Evolutionary conservation across 2,113 vertebrate species (phyloP).

Genomic region (Gymnorhina tibicen): DNA sequence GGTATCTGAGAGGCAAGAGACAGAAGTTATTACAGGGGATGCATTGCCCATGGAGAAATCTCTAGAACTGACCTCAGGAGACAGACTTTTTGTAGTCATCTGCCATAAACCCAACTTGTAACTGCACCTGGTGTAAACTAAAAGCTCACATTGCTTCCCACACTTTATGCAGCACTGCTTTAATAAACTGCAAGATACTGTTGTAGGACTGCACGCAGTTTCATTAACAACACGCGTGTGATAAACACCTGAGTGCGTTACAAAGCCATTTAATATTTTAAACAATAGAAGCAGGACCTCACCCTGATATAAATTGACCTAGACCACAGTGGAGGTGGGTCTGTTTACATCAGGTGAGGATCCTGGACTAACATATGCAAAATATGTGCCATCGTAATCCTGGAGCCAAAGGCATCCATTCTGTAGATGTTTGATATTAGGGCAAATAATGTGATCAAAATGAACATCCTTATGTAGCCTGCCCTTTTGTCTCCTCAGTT

Average conservation of each 20-base stretch:
- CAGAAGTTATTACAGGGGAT: background rate
- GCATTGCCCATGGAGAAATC: background rate
- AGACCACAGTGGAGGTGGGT: background rate
- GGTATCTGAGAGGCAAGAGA: background rate
- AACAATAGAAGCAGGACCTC: background rate
- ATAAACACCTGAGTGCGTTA: background rate
- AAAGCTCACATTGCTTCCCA: background rate
- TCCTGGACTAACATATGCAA: background rate
- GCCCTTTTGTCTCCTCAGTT: constrained; percentile 71
- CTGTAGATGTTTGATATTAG: background rate
- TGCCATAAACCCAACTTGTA: background rate
- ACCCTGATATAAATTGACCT: background rate
- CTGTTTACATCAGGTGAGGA: background rate
- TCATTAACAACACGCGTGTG: background rate
- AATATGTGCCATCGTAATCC: background rate
- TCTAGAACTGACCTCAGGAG: background rate
- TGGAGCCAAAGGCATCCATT: background rate
- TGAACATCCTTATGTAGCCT: background rate
- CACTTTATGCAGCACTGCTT: background rate
- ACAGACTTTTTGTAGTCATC: background rate
- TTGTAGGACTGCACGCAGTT: background rate
- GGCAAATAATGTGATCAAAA: background rate
- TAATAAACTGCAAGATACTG: background rate
- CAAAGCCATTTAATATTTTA: background rate
- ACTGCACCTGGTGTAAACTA: background rate